Conservation (phyloP, 2,888 invertebrate genomes). For the Cryptocheilus praepositus region DNA sequence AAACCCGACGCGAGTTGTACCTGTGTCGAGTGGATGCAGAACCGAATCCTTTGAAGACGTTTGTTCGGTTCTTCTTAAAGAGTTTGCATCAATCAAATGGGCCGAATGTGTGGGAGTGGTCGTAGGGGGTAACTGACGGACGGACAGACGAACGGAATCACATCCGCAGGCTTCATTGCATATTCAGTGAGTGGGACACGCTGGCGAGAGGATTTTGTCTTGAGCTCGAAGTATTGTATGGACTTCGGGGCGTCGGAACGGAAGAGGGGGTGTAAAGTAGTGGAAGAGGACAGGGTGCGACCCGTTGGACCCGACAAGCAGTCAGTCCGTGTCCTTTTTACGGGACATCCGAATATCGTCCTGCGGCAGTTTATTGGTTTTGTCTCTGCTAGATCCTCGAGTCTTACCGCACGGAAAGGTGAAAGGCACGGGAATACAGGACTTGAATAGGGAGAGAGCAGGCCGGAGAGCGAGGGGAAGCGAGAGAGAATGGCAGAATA, state of each 20-base stretch:
- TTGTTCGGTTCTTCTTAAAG: conserved; percentile 1
- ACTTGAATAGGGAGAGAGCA: conserved; percentile 17
- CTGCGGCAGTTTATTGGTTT: conserved; percentile 63
- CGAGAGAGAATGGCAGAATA: conserved; percentile 1
- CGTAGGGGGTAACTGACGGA: conserved; percentile 29
- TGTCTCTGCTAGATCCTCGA: conserved; percentile 42
- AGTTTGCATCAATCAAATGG: not conserved
- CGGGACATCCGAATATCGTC: conserved; percentile 56
- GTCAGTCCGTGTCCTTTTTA: conserved; percentile 50
- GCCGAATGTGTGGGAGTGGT: conserved; percentile 6
- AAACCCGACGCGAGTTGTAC: too few relatives aligned
- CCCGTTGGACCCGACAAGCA: conserved; percentile 52
- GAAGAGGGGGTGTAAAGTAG: conserved; percentile 27
- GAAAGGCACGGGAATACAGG: conserved; percentile 2
- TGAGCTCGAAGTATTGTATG: conserved; percentile 35
- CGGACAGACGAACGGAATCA: conserved; percentile 51
- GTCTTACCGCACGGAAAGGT: conserved; percentile 27
- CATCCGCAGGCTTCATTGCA: conserved; percentile 66
- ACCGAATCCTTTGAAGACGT: conserved; percentile 16
- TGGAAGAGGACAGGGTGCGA: conserved; percentile 37
- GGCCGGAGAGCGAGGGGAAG: conserved; percentile 8
- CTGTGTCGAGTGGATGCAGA: not conserved
- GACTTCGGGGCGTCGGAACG: conserved; percentile 16
- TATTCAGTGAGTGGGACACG: conserved; percentile 63
- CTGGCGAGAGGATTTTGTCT: conserved; percentile 64